Evolutionary conservation across 2,113 vertebrate genomes (phyloP).

Genomic region (Probosciger aterrimus): DNA sequence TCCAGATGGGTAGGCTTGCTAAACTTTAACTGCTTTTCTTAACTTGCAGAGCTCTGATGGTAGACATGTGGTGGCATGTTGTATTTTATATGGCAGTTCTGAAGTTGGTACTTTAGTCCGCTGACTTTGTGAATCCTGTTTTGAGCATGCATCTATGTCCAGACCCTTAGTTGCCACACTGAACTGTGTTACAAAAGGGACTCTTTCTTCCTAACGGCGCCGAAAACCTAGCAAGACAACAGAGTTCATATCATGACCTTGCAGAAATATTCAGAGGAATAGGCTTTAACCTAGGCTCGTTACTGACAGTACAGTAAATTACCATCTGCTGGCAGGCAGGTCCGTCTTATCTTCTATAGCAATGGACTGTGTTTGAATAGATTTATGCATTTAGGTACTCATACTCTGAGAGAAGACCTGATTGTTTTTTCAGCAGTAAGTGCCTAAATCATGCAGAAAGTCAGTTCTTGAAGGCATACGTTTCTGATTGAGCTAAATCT

Average conservation of each 20-base stretch:
- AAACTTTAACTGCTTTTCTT: constrained; percentile 4
- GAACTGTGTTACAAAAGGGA: not conserved
- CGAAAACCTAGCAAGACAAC: not conserved
- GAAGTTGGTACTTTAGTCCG: not conserved
- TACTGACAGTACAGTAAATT: not conserved
- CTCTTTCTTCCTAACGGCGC: accelerated
- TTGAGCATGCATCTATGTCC: not conserved
- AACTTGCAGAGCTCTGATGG: not conserved
- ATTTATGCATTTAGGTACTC: not conserved
- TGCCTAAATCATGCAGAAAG: not conserved
- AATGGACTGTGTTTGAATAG: not conserved
- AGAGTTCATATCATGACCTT: not conserved
- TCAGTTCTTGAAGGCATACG: not conserved
- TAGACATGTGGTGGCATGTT: not conserved
- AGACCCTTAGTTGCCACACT: not conserved
- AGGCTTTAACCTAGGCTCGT: not conserved
- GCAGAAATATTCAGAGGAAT: not conserved
- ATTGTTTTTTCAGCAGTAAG: not conserved
- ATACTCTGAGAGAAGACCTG: not conserved
- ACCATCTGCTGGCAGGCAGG: not conserved
- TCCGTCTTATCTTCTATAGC: not conserved
- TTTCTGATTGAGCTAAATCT: constrained; percentile 24
- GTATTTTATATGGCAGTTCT: not conserved
- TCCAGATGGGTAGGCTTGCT: constrained; percentile 42
- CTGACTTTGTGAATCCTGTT: not conserved